Conservation (phyloP, 2,113 vertebrate species). For the Pyrgilauda ruficollis region DNA sequence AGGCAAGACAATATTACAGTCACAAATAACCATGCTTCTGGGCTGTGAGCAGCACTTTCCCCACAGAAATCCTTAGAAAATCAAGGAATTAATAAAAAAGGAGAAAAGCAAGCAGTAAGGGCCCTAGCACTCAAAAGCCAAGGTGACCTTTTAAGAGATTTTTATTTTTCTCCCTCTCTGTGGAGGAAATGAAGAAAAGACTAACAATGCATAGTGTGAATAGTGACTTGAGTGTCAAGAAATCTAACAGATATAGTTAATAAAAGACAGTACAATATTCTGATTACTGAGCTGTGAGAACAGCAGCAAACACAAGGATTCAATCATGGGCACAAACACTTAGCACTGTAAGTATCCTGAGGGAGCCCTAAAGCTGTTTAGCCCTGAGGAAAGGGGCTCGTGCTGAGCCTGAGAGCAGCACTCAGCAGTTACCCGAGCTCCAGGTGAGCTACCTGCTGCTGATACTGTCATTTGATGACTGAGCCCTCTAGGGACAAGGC, state of each 20-base stretch:
- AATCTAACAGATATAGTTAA: background rate
- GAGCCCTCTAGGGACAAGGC: background rate
- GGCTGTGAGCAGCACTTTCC: background rate
- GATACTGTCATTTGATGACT: background rate
- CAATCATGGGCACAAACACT: background rate
- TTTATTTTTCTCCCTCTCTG: background rate
- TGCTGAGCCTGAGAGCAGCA: background rate
- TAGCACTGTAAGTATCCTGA: background rate
- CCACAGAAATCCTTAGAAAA: background rate
- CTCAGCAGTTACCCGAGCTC: background rate
- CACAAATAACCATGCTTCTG: background rate
- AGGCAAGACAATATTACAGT: conserved; percentile 61
- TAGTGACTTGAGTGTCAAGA: background rate
- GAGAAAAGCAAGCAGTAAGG: background rate
- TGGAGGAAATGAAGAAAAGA: background rate
- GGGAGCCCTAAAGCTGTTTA: background rate
- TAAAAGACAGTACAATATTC: background rate
- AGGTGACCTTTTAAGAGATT: background rate
- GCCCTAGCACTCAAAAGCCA: background rate
- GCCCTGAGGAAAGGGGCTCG: background rate
- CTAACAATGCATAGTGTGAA: background rate
- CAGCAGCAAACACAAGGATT: background rate
- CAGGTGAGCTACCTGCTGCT: background rate
- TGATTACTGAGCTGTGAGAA: background rate
- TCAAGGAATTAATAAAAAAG: background rate